Evolutionary conservation across 2,797 vertebrate species (phyloP), one percentile per base, ranked within the genome.

Genomic region (Poeciliopsis paucimaculata): DNA sequence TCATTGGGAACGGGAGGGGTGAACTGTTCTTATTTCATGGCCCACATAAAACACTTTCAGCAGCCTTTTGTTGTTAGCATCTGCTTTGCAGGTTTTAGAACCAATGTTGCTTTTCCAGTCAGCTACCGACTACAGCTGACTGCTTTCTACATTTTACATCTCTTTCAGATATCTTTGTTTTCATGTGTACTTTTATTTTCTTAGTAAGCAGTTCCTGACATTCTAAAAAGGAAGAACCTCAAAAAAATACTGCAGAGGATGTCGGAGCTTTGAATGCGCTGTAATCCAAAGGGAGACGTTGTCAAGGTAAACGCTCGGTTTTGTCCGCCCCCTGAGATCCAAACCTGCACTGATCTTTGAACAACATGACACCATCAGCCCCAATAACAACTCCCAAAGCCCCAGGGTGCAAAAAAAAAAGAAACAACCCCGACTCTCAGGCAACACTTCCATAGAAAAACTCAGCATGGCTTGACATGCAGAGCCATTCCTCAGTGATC

Each of bases 321-420:
- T 66, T 82, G 80, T 79, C 85, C 77, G 66, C 77, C 79, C 64
- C 12, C 9, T 11, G 68, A 89, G 82, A 89, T 88, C 77, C 85
- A 80, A 88, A 83, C 77, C 66, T 62, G 46, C 73, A 90, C 86
- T 90, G 81, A 90, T 87, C 84, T 89, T 84, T 88, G 20, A 51
- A 53, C 41, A 5, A 73, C 68, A 49, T 76, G 64, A 75, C 49
- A 76, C 39, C 53, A 31, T 2, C 34, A 9, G 4, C 26, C 43
- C n/a, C 26, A 18, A 31, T 62, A 46, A 13, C 13, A 31, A 3
- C 51, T n/a, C 13, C 12, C 46, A 28, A 15, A 47, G 13, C 8
- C 28, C 39, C n/a, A 2, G 18, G 28, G 26, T 31, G 31, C 3
- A 8, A 68, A 18, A 76, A 28, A 31, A 60, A 13, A 68, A 51